Percentiles rank a stretch among this genome's conserved stretches.
These are phyloP conservation scores for Anastatus disparis DNA, from an alignment of 1,140 invertebrate species.

Conservation along the genomic window DNA sequence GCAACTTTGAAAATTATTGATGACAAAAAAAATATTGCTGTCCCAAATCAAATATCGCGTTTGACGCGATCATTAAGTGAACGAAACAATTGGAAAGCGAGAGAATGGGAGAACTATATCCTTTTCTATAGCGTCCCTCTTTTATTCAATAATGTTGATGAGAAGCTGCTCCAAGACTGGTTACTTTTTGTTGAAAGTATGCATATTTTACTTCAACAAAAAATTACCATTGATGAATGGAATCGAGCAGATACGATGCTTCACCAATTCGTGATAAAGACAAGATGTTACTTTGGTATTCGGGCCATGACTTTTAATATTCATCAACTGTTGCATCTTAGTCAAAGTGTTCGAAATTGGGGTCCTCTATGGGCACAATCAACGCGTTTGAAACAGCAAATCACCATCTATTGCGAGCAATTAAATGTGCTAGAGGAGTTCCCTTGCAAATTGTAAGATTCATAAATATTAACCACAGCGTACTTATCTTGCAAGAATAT, in stretches of 20 bases:
- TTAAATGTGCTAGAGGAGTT: too few relatives aligned
- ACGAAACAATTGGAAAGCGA: conserved; percentile 27
- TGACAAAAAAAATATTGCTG: conserved; percentile 1
- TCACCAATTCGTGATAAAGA: conserved; percentile 4
- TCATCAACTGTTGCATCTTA: not conserved
- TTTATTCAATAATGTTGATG: not conserved
- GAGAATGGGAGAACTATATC: conserved; percentile 39
- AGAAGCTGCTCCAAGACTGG: conserved; percentile 19
- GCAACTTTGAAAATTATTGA: not conserved
- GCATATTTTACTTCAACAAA: not conserved
- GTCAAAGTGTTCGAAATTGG: too few relatives aligned
- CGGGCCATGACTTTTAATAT: not conserved
- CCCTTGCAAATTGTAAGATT: too few relatives aligned
- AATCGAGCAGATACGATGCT: not conserved
- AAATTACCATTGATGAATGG: not conserved
- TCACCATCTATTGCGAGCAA: too few relatives aligned
- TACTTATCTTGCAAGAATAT: too few relatives aligned
- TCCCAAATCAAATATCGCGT: conserved; percentile 32
- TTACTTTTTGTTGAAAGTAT: conserved; percentile 30
- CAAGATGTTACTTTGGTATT: not conserved
- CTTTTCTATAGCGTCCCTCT: conserved; percentile 37
- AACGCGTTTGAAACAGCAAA: too few relatives aligned
- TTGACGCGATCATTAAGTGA: conserved; percentile 17
- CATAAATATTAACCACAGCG: too few relatives aligned
- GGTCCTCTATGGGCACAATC: too few relatives aligned